These are phyloP conservation scores for Hippolais icterina DNA, from an alignment of 2,113 vertebrate species.

Conservation along the genomic window DNA sequence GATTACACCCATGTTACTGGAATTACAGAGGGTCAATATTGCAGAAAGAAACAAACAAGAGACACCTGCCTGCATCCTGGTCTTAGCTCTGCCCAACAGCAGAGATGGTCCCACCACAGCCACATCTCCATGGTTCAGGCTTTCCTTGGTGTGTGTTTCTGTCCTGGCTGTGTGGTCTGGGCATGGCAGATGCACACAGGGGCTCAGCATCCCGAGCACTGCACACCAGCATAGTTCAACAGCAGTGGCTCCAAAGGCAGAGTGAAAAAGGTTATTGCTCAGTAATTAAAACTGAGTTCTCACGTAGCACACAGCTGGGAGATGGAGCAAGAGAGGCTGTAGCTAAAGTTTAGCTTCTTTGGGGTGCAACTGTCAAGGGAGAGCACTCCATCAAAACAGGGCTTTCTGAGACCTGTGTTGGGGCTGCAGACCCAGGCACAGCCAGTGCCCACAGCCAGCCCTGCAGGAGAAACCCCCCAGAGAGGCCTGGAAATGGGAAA, in stretches of 20 bases:
- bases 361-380: background rate
- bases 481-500: background rate
- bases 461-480: background rate
- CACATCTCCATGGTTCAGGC: accelerated
- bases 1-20: background rate
- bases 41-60: background rate
- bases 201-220: background rate
- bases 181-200: background rate
- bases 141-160: background rate
- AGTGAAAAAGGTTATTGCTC: background rate
- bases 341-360: background rate
- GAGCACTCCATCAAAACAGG: accelerated
- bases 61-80: background rate
- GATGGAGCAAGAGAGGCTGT: background rate
- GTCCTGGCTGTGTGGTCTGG: background rate
- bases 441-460: background rate
- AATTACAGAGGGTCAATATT: background rate
- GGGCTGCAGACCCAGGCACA: background rate
- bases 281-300: background rate
- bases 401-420: background rate
- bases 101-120: background rate
- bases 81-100: background rate
- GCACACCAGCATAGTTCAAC: background rate
- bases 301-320: background rate
- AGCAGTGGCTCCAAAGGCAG: background rate